Evolutionary conservation across 1,140 invertebrate genomes (phyloP), one percentile per base, ranked within the genome.

Genomic region (Nasonia longicornis): DNA sequence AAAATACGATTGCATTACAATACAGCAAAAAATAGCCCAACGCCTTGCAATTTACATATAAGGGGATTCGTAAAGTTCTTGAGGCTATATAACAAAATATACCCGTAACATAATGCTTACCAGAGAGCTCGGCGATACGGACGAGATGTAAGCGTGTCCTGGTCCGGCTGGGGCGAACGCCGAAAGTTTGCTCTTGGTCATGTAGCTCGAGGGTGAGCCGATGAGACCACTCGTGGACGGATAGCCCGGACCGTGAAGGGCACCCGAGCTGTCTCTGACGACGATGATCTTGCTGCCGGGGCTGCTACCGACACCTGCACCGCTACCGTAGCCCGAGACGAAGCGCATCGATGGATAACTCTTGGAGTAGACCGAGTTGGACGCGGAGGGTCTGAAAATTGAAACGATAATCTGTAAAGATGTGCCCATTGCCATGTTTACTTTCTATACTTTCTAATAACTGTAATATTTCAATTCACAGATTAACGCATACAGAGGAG

Each of bases 351-450:
- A 20, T 0, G 81, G 31, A 14, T 82, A 82, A 26, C 29, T 75
- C 72, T 82, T 82, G 70, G 81, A 79, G 72, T 79, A 82, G n/a
- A 45, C 2, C 10, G 77, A 79, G 8, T 71, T 79, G 14, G 80
- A 77, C 3, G 69, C 69, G 26, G 20, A 14, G 7, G 31, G 20
- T 35, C 67, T 35, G 31, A 12, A 11, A 58, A 3, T 16, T 16
- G 16, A 58, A 20, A 6, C 2, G 16, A 20, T 58, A 2, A 58
- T 58, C 22, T 22, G 22, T 22, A 22, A 22, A 22, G 22, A 22
- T 22, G 31, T 31, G 31, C 3, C 31, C 31, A 31, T 31, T 22
- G 22, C 22, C 22, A 3, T 31, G 3, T 31, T 35, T 3, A 35
- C 4, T 35, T 35, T 35, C 3, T 6, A 35, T 3, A 35, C 4